Percentiles rank a stretch among this genome's conserved stretches.
Conservation (phyloP, 2,113 vertebrate species). For the Hippocampus barbouri region DNA sequence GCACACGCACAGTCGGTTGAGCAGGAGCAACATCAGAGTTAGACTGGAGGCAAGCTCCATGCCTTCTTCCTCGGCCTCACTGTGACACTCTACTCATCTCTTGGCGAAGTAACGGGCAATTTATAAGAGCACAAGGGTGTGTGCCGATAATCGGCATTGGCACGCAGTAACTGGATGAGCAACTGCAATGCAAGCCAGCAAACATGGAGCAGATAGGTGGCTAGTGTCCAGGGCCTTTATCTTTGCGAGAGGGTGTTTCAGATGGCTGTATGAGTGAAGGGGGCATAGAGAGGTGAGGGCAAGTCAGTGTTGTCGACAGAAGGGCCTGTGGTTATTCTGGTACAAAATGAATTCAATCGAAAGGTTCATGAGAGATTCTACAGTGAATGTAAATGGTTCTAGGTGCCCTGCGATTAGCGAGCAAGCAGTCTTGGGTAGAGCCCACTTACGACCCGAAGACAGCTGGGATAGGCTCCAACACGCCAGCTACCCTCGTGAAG, state of each 20-base stretch:
- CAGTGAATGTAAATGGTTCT: too few relatives aligned
- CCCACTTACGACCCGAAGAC: too few relatives aligned
- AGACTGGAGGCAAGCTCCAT: constrained; percentile 62
- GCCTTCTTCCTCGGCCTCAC: constrained; percentile 47
- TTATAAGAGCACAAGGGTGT: constrained; percentile 68
- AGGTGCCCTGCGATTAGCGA: too few relatives aligned
- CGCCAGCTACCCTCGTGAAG: too few relatives aligned
- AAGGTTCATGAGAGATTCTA: not conserved
- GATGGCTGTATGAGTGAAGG: constrained; percentile 54
- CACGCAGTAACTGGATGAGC: constrained; percentile 51
- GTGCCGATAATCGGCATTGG: constrained; percentile 61
- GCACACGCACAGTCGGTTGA: constrained; percentile 56
- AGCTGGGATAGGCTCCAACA: too few relatives aligned
- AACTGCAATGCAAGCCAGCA: constrained; percentile 58
- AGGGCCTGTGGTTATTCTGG: constrained; percentile 65
- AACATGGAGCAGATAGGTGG: constrained; percentile 49
- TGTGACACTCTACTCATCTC: constrained; percentile 57
- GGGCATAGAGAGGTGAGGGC: constrained; percentile 58
- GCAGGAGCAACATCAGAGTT: constrained; percentile 51
- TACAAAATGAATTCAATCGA: constrained; percentile 31
- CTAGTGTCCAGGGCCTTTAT: constrained; percentile 65
- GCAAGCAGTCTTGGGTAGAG: too few relatives aligned
- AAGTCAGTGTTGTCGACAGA: constrained; percentile 61
- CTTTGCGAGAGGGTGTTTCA: constrained; percentile 64
- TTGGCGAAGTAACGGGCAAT: constrained; percentile 49